Base-by-base conservation (phyloP, 1,140 invertebrate genomes). In the Parasteatoda tepidariorum region DNA sequence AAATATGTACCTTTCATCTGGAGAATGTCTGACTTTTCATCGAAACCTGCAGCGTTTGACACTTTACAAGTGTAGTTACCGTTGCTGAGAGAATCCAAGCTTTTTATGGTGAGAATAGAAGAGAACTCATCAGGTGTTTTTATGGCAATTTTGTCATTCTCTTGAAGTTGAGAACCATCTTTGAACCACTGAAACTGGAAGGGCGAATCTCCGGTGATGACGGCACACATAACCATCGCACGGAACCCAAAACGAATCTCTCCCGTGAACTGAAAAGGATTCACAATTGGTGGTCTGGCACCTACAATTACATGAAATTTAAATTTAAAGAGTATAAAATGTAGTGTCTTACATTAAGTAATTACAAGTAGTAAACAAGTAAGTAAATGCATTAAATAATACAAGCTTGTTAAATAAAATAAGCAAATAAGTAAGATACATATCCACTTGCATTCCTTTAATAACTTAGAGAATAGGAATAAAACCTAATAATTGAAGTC, bases 171-270 rank as follows among this genome's bases (percentile, higher is more conserved):
- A 22, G 41, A 9, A 18, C 82, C 84, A 67, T 87, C 82, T 70
- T 87, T 86, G n/a, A 82, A 67, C 86, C 86, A 87, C 85, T 30
- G 7, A 33, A 87, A 85, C 1, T 84, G 30, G 15, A 87, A 85
- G 2, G 86, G 86, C 24, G 70, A 59, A 84, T 87, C 86, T 22
- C 86, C 86, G 28, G 84, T 75, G 2, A 82, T 79, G 0, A 86
- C 81, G 4, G 74, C 41, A 61, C 86, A 87, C 41, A 92, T 91
- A 34, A 94, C 88, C 86, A 91, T 90, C 31, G 90, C 90, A 84
- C 91, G 90, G 74, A 91, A 93, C 48, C 94, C 94, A 86, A 92
- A 92, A 59, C 92, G 91, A 73, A 94, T 92, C 28, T 92, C 92
- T 33, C 76, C 61, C 22, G 86, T 38, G 75, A 87, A 86, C 38